Evolutionary conservation across 2,888 invertebrate genomes (phyloP).

Genomic region (Leptinotarsa juncta): DNA sequence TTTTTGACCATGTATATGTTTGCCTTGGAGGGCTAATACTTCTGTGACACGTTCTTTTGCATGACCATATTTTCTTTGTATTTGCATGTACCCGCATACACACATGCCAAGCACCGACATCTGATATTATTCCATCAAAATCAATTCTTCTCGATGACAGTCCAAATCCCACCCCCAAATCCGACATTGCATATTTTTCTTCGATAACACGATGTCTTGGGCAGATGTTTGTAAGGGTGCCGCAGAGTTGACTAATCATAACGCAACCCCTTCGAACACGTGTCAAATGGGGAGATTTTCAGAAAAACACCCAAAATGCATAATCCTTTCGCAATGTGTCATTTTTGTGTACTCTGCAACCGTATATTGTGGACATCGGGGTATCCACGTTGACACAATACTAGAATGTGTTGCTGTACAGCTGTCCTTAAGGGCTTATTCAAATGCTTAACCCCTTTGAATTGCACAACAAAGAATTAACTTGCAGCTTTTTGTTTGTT

Average conservation of each 20-base stretch:
- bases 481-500: conserved; percentile 41
- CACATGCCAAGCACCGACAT: conserved; percentile 20
- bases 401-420: conserved; percentile 34
- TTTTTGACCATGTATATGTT: too few relatives aligned
- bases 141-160: conserved; percentile 22
- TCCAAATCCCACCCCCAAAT: conserved; percentile 27
- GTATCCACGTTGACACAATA: conserved; percentile 40
- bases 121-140: conserved; percentile 28
- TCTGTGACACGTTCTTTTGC: not conserved
- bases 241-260: conserved; percentile 40
- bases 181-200: conserved; percentile 34
- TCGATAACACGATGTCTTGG: conserved; percentile 29
- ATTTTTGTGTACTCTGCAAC: conserved; percentile 49
- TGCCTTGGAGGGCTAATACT: too few relatives aligned
- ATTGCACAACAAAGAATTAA: conserved; percentile 42
- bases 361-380: conserved; percentile 45
- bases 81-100: conserved; percentile 15
- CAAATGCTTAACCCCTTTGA: conserved; percentile 33
- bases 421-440: conserved; percentile 38
- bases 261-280: conserved; percentile 44
- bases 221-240: conserved; percentile 38
- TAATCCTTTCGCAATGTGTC: conserved; percentile 53
- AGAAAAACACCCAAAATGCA: conserved; percentile 52
- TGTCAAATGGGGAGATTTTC: conserved; percentile 34
- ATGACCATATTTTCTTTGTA: not conserved